phyloP scores from a whole-genome alignment of 2,888 invertebrate species.

The Synergus japonicus region DNA sequence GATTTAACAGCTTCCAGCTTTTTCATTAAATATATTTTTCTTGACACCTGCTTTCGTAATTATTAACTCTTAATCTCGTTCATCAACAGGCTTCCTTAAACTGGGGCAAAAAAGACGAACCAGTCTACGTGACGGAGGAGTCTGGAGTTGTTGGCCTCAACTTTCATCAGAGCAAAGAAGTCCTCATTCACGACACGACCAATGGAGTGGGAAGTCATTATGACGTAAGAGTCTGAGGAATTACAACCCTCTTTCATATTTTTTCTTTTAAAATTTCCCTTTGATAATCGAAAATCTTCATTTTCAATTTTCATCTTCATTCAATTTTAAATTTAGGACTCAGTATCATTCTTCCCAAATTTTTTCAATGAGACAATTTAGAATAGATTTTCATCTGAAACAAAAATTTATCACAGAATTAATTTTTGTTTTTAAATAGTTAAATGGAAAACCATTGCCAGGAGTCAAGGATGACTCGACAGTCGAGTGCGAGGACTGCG shows the following conservation, averaged over 20 bases:
- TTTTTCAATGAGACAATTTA: not conserved
- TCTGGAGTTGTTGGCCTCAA: conserved; percentile 92
- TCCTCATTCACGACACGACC: conserved; percentile 86
- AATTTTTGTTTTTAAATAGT: conserved; percentile 58
- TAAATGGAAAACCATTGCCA: conserved; percentile 73
- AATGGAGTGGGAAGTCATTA: conserved; percentile 82
- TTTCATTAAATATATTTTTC: not conserved
- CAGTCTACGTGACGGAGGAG: conserved; percentile 91
- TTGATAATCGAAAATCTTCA: not conserved
- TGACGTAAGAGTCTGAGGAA: conserved; percentile 77
- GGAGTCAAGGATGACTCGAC: conserved; percentile 76
- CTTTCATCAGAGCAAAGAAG: conserved; percentile 94
- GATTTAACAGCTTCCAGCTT: not conserved
- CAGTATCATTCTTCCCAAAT: not conserved
- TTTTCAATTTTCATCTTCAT: too few species aligned
- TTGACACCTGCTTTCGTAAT: not conserved
- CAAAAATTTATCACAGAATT: not conserved
- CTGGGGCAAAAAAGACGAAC: conserved; percentile 89
- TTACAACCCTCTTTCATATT: not conserved
- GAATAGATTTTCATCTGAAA: not conserved
- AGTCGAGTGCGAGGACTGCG: conserved; percentile 81
- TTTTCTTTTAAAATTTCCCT: not conserved
- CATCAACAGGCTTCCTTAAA: conserved; percentile 83
- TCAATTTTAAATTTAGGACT: too few species aligned
- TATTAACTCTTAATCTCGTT: conserved; percentile 28